Evolutionary conservation across 2,797 vertebrate species (phyloP).

Genomic region (Falco rusticolus): DNA sequence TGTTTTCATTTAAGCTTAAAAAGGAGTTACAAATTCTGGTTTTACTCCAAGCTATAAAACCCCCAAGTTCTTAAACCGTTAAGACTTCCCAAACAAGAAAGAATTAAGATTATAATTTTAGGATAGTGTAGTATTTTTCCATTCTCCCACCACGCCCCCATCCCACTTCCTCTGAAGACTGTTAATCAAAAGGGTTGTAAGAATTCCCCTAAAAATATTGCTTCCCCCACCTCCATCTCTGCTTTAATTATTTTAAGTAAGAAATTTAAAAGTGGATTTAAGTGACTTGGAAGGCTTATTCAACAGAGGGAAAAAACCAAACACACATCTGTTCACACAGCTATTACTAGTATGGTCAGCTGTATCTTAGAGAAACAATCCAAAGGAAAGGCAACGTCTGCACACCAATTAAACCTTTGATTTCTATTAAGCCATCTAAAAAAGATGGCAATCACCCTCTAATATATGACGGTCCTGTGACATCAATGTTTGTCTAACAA

Average conservation of each 20-base stretch:
- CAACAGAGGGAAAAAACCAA: neutral
- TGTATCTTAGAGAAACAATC: neutral
- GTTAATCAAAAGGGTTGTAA: neutral
- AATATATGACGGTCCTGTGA: neutral
- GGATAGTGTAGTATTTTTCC: constrained; percentile 23
- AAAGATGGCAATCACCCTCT: neutral
- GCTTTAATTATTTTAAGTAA: neutral
- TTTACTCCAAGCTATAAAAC: neutral
- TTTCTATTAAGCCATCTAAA: neutral
- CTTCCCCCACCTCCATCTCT: neutral
- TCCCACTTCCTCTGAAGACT: neutral
- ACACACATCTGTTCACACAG: neutral
- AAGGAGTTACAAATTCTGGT: constrained; percentile 9
- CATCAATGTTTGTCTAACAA: neutral
- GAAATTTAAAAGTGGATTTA: neutral
- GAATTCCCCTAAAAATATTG: neutral
- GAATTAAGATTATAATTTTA: constrained; percentile 12
- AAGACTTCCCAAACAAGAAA: neutral
- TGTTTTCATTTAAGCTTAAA: constrained; percentile 32
- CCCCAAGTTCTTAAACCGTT: neutral
- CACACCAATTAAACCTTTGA: neutral
- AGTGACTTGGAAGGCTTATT: neutral
- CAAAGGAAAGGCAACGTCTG: neutral
- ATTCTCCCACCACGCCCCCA: neutral
- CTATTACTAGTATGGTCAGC: neutral